phyloP scores from a whole-genome alignment of 2,888 invertebrate genomes.

The Oscheius sp. region DNA sequence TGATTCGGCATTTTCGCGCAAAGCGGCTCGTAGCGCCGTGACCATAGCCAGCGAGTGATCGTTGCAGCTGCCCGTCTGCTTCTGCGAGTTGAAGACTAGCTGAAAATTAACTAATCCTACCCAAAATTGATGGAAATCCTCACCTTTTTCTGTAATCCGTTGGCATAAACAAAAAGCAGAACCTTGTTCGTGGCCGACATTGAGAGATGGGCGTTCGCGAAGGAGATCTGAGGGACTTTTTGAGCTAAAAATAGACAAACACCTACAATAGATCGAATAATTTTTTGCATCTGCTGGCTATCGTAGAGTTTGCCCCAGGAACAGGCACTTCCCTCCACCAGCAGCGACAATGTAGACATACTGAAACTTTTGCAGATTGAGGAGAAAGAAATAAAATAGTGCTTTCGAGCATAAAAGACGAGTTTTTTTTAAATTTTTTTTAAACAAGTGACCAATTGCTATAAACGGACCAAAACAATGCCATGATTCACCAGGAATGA shows the following conservation, averaged over 20 bases:
- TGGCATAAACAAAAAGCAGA: conserved; percentile 49
- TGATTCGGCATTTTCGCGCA: conserved; percentile 29
- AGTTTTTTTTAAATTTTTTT: too few species aligned
- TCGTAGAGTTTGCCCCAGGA: conserved; percentile 53
- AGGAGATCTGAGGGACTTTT: conserved; percentile 42
- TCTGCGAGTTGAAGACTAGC: conserved; percentile 49
- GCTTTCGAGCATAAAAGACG: too few species aligned
- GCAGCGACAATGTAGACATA: conserved; percentile 52
- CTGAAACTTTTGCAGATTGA: not conserved
- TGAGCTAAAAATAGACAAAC: not conserved
- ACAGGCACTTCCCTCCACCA: conserved; percentile 50
- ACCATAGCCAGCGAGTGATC: conserved; percentile 47
- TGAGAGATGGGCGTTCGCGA: conserved; percentile 51
- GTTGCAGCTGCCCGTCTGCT: conserved; percentile 5
- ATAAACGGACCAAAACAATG: too few species aligned
- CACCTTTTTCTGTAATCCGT: conserved; percentile 43
- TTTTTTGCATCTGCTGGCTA: conserved; percentile 37
- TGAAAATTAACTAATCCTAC: conserved; percentile 5
- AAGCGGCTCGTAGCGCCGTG: conserved; percentile 31
- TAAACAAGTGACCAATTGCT: too few species aligned
- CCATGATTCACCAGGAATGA: too few species aligned
- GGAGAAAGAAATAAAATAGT: too few species aligned
- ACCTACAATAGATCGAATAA: conserved; percentile 47
- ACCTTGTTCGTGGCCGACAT: conserved; percentile 52
- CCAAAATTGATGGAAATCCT: not conserved